phyloP scores from a whole-genome alignment of 2,113 vertebrate genomes.

The Macquaria australasica region DNA sequence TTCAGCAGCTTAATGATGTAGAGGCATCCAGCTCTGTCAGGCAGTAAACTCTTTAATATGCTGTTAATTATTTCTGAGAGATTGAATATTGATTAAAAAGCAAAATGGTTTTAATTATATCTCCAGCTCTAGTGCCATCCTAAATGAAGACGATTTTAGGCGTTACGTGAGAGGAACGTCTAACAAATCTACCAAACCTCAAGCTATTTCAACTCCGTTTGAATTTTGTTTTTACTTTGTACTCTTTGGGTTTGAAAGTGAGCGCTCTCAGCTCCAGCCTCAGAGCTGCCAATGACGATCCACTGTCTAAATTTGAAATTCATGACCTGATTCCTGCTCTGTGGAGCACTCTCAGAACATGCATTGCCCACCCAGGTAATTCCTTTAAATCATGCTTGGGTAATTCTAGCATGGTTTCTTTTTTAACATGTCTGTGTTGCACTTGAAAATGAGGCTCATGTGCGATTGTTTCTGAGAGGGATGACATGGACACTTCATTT shows the following conservation, averaged over 20 bases:
- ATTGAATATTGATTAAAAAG: slow-evolving; percentile 87
- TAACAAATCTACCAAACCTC: slow-evolving; percentile 47
- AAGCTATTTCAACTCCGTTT: slow-evolving; percentile 40
- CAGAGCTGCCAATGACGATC: slow-evolving; percentile 41
- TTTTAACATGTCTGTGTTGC: slow-evolving; percentile 26
- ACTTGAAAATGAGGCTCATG: slow-evolving; percentile 29
- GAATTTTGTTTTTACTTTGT: slow-evolving; percentile 33
- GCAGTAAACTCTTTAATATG: slow-evolving; percentile 85
- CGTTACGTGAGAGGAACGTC: slow-evolving; percentile 67
- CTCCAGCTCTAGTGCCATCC: slow-evolving; percentile 67
- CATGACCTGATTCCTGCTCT: slow-evolving; percentile 61
- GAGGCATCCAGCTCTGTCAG: slow-evolving; percentile 76
- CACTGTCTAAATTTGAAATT: slow-evolving; percentile 66
- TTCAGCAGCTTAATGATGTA: slow-evolving; percentile 82
- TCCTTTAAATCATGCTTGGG: slow-evolving; percentile 60
- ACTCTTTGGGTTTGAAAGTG: slow-evolving; percentile 22
- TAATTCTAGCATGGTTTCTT: slow-evolving; percentile 48
- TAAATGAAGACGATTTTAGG: slow-evolving; percentile 72
- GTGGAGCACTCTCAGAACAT: slow-evolving; percentile 52
- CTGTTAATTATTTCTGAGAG: slow-evolving; percentile 87
- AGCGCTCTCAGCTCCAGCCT: slow-evolving; percentile 25
- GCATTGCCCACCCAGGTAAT: slow-evolving; percentile 63
- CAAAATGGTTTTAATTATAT: slow-evolving; percentile 84
- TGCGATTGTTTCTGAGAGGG: slow-evolving; percentile 22
- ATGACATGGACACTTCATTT: not conserved